Evolutionary conservation across 2,113 vertebrate genomes (phyloP).

Genomic region (Puffinus mauretanicus): DNA sequence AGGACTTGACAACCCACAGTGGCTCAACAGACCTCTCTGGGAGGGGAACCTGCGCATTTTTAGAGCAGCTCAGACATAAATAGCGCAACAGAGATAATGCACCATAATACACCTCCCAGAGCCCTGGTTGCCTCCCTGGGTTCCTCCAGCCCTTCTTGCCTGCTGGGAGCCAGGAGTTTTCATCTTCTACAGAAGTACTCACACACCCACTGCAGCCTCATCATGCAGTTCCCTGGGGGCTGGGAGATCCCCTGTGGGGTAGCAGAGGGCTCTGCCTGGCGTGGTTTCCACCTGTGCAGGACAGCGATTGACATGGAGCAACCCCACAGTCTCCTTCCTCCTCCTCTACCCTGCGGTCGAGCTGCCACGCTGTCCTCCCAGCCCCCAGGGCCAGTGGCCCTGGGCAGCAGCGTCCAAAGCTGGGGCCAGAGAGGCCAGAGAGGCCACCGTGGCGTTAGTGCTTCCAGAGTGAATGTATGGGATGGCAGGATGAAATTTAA

Average conservation of each 20-base stretch:
- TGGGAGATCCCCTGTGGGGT: rapidly evolving
- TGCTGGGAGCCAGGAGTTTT: background rate
- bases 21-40: background rate
- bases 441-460: background rate
- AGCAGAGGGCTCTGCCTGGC: background rate
- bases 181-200: background rate
- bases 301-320: background rate
- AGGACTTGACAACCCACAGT: background rate
- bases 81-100: background rate
- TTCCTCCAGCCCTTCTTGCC: background rate
- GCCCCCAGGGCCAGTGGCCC: background rate
- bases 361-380: background rate
- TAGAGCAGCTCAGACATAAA: background rate
- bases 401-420: background rate
- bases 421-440: background rate
- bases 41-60: background rate
- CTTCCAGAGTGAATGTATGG: background rate
- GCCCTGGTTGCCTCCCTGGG: background rate
- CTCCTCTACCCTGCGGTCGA: background rate
- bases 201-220: background rate
- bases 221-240: rapidly evolving
- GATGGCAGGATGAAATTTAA: background rate
- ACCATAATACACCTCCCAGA: background rate
- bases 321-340: background rate
- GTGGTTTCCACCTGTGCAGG: background rate